Evolutionary conservation across 2,797 vertebrate genomes (phyloP).

Genomic region (Danio jaintianensis): DNA sequence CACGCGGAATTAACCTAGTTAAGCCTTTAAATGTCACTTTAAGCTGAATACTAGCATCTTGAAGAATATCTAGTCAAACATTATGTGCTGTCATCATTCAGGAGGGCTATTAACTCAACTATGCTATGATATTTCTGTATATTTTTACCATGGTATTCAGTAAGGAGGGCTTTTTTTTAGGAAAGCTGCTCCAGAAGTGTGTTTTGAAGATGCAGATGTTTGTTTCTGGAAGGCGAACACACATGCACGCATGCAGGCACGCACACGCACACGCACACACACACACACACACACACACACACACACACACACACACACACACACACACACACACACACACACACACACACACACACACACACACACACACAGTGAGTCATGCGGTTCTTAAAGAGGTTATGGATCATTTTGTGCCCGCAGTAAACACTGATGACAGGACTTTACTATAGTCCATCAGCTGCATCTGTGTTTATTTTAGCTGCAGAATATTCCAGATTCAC

Average conservation of each 20-base stretch:
- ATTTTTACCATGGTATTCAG: neutral
- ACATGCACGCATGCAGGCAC: slow-evolving; percentile 16
- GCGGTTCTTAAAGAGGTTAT: neutral
- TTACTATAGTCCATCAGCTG: neutral
- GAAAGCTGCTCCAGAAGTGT: neutral
- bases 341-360: slow-evolving; percentile 7
- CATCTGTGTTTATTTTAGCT: neutral
- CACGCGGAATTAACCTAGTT: too few species aligned
- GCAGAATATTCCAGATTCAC: neutral
- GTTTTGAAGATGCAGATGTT: slow-evolving; percentile 9
- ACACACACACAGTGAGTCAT: slow-evolving; percentile 14
- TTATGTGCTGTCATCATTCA: too few species aligned
- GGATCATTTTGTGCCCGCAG: neutral
- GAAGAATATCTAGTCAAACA: too few species aligned
- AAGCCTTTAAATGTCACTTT: too few species aligned
- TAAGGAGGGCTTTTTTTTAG: neutral
- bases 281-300: slow-evolving; percentile 14
- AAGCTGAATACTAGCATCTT: too few species aligned
- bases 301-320: neutral
- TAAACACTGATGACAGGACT: neutral
- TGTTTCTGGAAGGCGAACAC: neutral
- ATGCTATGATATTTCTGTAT: neutral
- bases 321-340: slow-evolving; percentile 14
- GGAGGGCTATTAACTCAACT: too few species aligned
- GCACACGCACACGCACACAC: neutral